Evolutionary conservation across 2,797 vertebrate species (phyloP), one percentile per base, ranked within the genome.

Genomic region (Apodemus agrarius): DNA sequence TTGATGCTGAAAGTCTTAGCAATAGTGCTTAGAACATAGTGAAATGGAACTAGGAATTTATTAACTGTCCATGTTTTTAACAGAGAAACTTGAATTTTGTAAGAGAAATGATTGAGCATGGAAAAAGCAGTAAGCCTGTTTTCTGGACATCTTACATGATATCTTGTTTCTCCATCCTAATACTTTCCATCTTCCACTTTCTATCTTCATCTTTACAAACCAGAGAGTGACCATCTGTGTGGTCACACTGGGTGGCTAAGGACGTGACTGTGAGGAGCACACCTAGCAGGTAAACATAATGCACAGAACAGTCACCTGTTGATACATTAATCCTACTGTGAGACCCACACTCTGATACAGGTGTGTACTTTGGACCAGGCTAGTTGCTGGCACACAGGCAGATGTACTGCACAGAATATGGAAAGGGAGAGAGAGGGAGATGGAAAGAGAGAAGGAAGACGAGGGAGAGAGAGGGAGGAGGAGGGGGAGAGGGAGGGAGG

Each of bases 121-220:
- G 19, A 19, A 74, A 74, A 84, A 63, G 1, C 3, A 2, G 1
- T 1, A 21, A 34, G 9, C 8, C 46, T 69, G 1, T 4, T 37
- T 31, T n/a, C 37, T 67, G 8, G 37, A 11, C 1, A 46, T 0
- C 1, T 29, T 57, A 1, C 16, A 13, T n/a, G 11, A 34, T 4
- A 4, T 26, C 6, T 61, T 4, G 0, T 57, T 21, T 29, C 40
- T 49, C 8, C 8, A 2, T 19, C 34, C 34, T 52, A 24, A 11
- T 3, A 0, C 3, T 59, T 16, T 16, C 24, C 26, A 21, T 4
- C 2, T 11, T 13, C 59, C 9, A 11, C 3, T 3, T 11, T 9
- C 37, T 3, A 4, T 5, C 19, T 67, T 29, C 37, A 19, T 31
- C 1, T 16, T 26, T 11, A 19, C 49, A 31, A 3, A n/a, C 6